phyloP scores from a whole-genome alignment of 2,797 vertebrate genomes.

The Alfaro cultratus region DNA sequence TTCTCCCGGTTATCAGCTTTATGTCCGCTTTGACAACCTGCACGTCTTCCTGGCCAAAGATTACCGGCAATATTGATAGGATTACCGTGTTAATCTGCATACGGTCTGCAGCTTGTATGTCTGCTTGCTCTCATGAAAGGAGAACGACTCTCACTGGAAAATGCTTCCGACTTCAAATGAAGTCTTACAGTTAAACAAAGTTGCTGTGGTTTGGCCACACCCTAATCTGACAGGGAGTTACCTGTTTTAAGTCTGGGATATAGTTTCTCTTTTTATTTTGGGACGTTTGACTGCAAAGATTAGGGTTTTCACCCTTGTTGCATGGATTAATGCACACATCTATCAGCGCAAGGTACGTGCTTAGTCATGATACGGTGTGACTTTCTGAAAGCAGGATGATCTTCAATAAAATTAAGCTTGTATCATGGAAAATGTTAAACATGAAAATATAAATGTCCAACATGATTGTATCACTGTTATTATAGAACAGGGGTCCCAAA shows the following conservation, averaged over 20 bases:
- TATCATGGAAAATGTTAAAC: background rate
- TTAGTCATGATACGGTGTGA: background rate
- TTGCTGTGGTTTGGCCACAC: background rate
- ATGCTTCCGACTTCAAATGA: background rate
- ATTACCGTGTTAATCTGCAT: constrained; percentile 7
- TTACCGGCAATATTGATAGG: constrained; percentile 8
- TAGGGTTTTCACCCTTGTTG: background rate
- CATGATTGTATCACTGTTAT: background rate
- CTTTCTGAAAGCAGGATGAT: background rate
- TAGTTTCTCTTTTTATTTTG: background rate
- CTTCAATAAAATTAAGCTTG: background rate
- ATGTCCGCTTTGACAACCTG: background rate
- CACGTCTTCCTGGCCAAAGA: constrained; percentile 10
- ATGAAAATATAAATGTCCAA: background rate
- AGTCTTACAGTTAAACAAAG: background rate
- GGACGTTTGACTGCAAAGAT: background rate
- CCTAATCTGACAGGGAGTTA: background rate
- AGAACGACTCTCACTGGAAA: background rate
- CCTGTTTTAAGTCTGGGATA: too few species aligned
- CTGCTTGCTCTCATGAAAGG: background rate
- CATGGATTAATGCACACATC: background rate
- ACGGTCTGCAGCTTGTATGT: background rate
- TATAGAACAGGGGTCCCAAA: background rate
- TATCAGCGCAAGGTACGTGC: background rate
- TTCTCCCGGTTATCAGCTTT: background rate